Conservation (phyloP, 2,113 vertebrate genomes). For the Psettodes erumei region DNA sequence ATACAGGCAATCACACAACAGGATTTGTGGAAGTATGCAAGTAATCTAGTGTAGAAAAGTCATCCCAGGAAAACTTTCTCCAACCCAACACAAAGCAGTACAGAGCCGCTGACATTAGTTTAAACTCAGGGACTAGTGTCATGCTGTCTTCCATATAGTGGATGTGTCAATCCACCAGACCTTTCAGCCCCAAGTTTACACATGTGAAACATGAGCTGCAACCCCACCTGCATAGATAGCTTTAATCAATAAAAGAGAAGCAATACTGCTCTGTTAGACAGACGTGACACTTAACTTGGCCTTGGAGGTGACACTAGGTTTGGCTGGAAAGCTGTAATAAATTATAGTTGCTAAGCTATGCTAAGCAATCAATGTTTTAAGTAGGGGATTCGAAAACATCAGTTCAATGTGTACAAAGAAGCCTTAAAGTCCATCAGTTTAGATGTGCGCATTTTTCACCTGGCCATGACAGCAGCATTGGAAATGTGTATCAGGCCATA, state of each 20-base stretch:
- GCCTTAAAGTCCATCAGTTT: background rate
- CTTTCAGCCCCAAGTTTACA: background rate
- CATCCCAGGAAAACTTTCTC: background rate
- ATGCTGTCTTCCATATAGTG: background rate
- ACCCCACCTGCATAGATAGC: too few relatives aligned
- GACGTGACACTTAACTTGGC: background rate
- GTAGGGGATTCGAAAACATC: constrained; percentile 7
- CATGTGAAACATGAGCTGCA: too few relatives aligned
- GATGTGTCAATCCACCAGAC: background rate
- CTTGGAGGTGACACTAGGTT: background rate
- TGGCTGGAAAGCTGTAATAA: background rate
- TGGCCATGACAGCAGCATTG: background rate
- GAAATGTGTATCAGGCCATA: constrained; percentile 5
- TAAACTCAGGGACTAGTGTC: background rate
- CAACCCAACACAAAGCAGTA: background rate
- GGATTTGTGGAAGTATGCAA: too few relatives aligned
- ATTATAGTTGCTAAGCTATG: background rate
- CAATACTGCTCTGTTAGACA: background rate
- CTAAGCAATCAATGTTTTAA: background rate
- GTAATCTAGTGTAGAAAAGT: too few relatives aligned
- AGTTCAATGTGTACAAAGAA: background rate
- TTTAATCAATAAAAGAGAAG: too few relatives aligned
- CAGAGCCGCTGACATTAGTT: background rate
- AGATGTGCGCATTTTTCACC: constrained; percentile 11
- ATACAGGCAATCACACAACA: background rate